Evolutionary conservation across 2,888 invertebrate species (phyloP).

Genomic region (Ormyrus rosae): DNA sequence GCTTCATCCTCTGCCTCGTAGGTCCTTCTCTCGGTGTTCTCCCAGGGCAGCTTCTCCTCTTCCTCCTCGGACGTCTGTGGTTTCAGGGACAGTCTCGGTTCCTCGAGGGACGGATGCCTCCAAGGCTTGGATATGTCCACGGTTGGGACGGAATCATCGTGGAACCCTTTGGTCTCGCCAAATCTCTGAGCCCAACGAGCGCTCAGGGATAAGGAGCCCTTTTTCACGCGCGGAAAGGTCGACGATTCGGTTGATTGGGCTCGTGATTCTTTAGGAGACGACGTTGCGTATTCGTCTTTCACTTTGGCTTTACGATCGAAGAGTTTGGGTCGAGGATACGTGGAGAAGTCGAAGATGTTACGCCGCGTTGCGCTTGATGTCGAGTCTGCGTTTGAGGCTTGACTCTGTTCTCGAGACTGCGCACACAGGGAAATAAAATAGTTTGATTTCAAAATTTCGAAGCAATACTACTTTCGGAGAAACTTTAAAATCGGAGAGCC

Average conservation of each 20-base stretch:
- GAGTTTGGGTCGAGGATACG: conserved; percentile 83
- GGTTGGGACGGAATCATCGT: conserved; percentile 57
- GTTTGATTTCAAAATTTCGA: too few relatives aligned
- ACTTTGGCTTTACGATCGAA: conserved; percentile 74
- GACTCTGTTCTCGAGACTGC: conserved; percentile 30
- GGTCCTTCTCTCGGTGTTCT: conserved; percentile 61
- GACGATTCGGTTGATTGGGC: conserved; percentile 80
- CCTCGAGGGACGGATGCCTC: conserved; percentile 71
- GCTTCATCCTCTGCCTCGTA: conserved; percentile 39
- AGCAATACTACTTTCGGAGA: background rate
- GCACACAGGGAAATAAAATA: too few relatives aligned
- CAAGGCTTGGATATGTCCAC: conserved; percentile 69
- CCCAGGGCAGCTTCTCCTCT: conserved; percentile 62
- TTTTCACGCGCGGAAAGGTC: conserved; percentile 80
- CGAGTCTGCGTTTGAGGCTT: conserved; percentile 25
- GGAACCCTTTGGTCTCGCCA: conserved; percentile 62
- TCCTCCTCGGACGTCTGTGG: conserved; percentile 63
- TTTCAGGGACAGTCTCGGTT: conserved; percentile 68
- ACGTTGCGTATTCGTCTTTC: conserved; percentile 75
- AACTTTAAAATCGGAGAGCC: background rate
- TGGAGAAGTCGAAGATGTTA: conserved; percentile 84
- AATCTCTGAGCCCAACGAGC: conserved; percentile 75
- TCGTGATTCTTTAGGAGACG: conserved; percentile 76
- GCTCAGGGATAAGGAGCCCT: conserved; percentile 76
- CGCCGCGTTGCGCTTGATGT: conserved; percentile 69